These are phyloP conservation scores for Lycophotia porphyrea DNA, from an alignment of 2,888 invertebrate genomes.

Conservation along the genomic window DNA sequence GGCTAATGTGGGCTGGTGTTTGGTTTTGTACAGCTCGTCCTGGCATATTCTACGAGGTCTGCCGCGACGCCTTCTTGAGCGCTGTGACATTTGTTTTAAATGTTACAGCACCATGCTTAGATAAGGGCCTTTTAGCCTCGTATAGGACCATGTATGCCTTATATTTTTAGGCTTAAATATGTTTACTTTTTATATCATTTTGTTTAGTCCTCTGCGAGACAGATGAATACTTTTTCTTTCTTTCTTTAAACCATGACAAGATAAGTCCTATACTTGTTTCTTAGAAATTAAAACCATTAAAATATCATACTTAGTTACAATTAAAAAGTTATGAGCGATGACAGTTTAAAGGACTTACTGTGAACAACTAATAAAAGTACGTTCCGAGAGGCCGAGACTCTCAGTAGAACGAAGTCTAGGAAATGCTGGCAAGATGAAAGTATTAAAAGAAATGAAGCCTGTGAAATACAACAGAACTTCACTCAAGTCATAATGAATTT, in stretches of 20 bases:
- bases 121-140: background rate
- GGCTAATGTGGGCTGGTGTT: no score
- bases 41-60: no score
- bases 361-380: conserved; percentile 2
- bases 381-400: background rate
- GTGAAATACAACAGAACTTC: background rate
- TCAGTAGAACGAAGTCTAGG: background rate
- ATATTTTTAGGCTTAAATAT: no score
- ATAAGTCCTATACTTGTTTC: background rate
- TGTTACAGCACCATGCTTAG: background rate
- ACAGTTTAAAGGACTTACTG: background rate
- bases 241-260: background rate
- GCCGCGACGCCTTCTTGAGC: no score
- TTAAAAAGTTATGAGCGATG: conserved; percentile 22
- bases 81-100: conserved; percentile 1
- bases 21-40: no score
- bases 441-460: background rate
- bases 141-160: no score
- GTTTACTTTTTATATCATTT: no score
- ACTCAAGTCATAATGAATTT: background rate
- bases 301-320: background rate
- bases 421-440: background rate
- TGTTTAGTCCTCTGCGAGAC: no score
- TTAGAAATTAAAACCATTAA: background rate
- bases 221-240: no score